Evolutionary conservation across 2,888 invertebrate species (phyloP).

Genomic region (Macrophya annulata): DNA sequence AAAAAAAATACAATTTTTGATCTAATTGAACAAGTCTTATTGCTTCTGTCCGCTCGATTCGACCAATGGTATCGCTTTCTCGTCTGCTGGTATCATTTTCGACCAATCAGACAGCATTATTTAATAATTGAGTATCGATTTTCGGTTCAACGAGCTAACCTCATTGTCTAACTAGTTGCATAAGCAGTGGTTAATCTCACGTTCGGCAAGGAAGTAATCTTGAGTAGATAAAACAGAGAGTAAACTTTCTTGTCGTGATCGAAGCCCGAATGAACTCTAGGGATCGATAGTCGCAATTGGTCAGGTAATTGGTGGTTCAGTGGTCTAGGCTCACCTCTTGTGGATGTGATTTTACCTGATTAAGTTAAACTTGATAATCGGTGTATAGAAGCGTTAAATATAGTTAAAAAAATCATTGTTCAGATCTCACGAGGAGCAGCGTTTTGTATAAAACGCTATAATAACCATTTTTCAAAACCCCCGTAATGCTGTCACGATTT

Average conservation of each 20-base stretch:
- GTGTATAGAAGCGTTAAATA: conserved; percentile 56
- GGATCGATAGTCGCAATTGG: conserved; percentile 48
- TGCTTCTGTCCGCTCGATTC: neutral
- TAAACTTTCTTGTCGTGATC: conserved; percentile 32
- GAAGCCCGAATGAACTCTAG: conserved; percentile 46
- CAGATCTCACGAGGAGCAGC: neutral
- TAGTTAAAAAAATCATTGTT: conserved; percentile 18
- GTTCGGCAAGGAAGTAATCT: neutral
- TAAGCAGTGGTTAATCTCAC: neutral
- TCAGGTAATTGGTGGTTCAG: conserved; percentile 55
- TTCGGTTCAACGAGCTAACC: neutral
- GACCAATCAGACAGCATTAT: neutral
- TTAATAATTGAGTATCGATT: neutral
- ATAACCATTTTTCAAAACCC: neutral
- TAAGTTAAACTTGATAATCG: conserved; percentile 59
- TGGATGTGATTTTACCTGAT: conserved; percentile 62
- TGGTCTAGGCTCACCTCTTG: conserved; percentile 50
- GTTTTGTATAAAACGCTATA: neutral
- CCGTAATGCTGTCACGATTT: conserved; percentile 69
- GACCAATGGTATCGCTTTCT: neutral
- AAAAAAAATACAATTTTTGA: neutral
- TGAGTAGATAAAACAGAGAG: conserved; percentile 20
- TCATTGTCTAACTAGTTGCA: neutral
- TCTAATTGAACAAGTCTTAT: neutral
- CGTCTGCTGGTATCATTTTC: neutral